These are phyloP conservation scores for Plectus sambesii DNA, from an alignment of 1,140 invertebrate genomes.

Conservation along the genomic window DNA sequence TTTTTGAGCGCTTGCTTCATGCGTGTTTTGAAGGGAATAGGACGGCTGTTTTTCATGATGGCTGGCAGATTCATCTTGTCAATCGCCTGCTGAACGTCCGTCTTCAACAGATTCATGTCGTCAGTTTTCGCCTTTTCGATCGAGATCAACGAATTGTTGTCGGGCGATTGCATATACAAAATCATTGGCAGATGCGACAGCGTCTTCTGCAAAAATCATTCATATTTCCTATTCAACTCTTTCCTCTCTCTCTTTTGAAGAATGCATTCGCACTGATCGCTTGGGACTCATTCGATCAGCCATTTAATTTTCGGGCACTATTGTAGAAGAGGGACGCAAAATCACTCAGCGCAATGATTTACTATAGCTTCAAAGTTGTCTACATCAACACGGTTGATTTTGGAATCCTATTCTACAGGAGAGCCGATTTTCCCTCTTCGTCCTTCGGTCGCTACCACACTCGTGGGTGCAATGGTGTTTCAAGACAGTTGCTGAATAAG, in stretches of 20 bases:
- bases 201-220: conserved; percentile 33
- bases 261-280: background rate
- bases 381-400: background rate
- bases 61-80: conserved; percentile 19
- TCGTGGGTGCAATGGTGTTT: no score
- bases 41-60: conserved; percentile 28
- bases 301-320: conserved; percentile 1
- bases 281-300: background rate
- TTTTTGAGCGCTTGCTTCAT: conserved; percentile 58
- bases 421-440: conserved; percentile 8
- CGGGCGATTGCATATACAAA: conserved; percentile 30
- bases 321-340: background rate
- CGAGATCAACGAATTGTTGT: conserved; percentile 20
- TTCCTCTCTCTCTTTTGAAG: background rate
- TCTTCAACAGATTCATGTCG: background rate
- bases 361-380: background rate
- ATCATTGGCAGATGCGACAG: conserved; percentile 36
- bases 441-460: conserved; percentile 10
- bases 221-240: background rate
- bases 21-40: conserved; percentile 16
- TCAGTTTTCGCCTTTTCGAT: conserved; percentile 30
- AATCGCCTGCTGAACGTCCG: conserved; percentile 1
- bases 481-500: no score
- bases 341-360: no score
- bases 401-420: no score